Evolutionary conservation across 2,888 invertebrate species (phyloP).

Genomic region (Augiades crinisus): DNA sequence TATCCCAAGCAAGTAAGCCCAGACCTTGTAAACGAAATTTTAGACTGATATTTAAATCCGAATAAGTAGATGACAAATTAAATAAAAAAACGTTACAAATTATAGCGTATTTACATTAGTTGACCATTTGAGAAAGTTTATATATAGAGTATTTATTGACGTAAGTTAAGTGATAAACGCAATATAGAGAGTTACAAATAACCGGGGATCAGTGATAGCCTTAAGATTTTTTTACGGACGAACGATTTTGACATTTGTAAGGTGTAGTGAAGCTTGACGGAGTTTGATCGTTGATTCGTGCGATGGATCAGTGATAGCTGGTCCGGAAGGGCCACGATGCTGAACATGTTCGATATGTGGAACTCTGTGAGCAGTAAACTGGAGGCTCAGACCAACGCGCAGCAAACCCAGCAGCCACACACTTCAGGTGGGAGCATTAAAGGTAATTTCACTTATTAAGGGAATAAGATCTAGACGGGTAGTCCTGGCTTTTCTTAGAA

Average conservation of each 20-base stretch:
- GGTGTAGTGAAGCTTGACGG: slow-evolving; percentile 55
- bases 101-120: slow-evolving; percentile 80
- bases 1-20: slow-evolving; percentile 68
- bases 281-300: slow-evolving; percentile 38
- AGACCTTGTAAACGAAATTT: slow-evolving; percentile 77
- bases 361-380: slow-evolving; percentile 88
- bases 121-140: slow-evolving; percentile 80
- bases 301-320: slow-evolving; percentile 47
- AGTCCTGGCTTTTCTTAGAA: too few species aligned
- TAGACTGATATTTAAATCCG: slow-evolving; percentile 79
- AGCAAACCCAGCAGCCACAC: slow-evolving; percentile 87
- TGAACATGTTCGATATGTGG: slow-evolving; percentile 92
- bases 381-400: slow-evolving; percentile 84
- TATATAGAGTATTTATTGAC: slow-evolving; percentile 48
- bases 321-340: slow-evolving; percentile 59
- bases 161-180: slow-evolving; percentile 52
- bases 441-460: slow-evolving; percentile 79
- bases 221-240: slow-evolving; percentile 67
- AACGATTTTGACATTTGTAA: slow-evolving; percentile 62
- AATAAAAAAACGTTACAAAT: slow-evolving; percentile 35
- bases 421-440: slow-evolving; percentile 91
- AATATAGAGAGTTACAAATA: slow-evolving; percentile 49
- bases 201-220: slow-evolving; percentile 76
- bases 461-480: neutral
- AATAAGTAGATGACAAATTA: slow-evolving; percentile 56